Evolutionary conservation across 2,888 invertebrate species (phyloP).

Genomic region (Erebia aethiops): DNA sequence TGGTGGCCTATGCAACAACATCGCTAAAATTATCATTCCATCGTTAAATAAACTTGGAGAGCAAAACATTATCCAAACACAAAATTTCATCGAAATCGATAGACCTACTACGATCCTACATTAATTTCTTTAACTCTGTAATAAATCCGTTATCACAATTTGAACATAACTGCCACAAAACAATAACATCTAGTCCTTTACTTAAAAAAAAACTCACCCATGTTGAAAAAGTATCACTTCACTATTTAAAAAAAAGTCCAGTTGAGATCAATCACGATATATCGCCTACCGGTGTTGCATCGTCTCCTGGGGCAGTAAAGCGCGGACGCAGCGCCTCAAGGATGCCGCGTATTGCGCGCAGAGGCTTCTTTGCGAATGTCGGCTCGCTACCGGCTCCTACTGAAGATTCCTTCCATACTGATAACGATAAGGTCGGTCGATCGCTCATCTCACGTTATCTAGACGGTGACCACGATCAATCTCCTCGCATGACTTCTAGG

Average conservation of each 20-base stretch:
- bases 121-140: too few species aligned
- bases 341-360: constrained; percentile 75
- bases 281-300: constrained; percentile 70
- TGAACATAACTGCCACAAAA: neutral
- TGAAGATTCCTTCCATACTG: constrained; percentile 75
- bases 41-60: too few species aligned
- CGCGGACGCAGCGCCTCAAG: constrained; percentile 62
- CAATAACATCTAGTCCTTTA: neutral
- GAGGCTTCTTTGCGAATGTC: constrained; percentile 80
- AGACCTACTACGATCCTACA: neutral
- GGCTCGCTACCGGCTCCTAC: constrained; percentile 58
- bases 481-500: constrained; percentile 52
- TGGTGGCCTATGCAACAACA: too few species aligned
- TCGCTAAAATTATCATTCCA: too few species aligned
- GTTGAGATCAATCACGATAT: constrained; percentile 66
- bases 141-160: neutral
- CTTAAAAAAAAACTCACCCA: constrained; percentile 63
- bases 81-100: too few species aligned
- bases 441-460: constrained; percentile 77
- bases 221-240: constrained; percentile 66
- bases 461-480: constrained; percentile 67
- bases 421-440: constrained; percentile 75
- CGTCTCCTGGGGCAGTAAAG: constrained; percentile 60
- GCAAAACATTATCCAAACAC: too few species aligned
- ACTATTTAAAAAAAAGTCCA: constrained; percentile 60